phyloP scores from a whole-genome alignment of 2,888 invertebrate genomes.

The Chromoteleia sp. region DNA sequence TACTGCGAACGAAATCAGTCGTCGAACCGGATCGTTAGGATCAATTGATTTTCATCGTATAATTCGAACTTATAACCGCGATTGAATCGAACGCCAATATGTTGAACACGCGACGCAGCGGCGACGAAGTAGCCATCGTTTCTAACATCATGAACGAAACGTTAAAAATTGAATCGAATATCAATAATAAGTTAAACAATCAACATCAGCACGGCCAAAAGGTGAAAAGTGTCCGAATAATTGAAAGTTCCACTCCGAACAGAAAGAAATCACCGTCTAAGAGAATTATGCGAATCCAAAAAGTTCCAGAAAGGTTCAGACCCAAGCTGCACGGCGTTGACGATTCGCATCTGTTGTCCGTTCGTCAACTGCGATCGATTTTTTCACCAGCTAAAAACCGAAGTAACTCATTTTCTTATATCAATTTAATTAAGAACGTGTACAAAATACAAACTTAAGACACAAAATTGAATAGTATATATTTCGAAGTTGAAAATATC shows the following conservation, averaged over 20 bases:
- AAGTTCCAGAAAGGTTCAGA: background rate
- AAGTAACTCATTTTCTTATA: slow-evolving; percentile 1
- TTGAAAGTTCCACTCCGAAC: background rate
- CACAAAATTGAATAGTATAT: background rate
- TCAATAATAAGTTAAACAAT: background rate
- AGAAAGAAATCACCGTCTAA: slow-evolving; percentile 3
- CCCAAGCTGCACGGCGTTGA: background rate
- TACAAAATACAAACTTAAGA: background rate
- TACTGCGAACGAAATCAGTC: too few relatives aligned
- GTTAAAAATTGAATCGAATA: background rate
- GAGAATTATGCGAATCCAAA: slow-evolving; percentile 1
- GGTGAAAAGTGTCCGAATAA: background rate
- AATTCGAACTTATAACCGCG: too few relatives aligned
- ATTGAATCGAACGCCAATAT: background rate
- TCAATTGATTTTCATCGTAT: too few relatives aligned
- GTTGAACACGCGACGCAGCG: background rate
- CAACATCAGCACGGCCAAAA: background rate
- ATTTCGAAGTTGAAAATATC: too few relatives aligned
- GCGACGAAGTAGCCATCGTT: background rate
- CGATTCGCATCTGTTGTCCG: slow-evolving; percentile 15
- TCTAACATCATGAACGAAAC: background rate
- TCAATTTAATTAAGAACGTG: background rate
- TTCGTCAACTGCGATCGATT: slow-evolving; percentile 7
- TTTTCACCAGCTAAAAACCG: slow-evolving; percentile 23
- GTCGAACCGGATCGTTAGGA: too few relatives aligned